phyloP scores from a whole-genome alignment of 2,888 invertebrate species.

The Hetaerina titia region DNA sequence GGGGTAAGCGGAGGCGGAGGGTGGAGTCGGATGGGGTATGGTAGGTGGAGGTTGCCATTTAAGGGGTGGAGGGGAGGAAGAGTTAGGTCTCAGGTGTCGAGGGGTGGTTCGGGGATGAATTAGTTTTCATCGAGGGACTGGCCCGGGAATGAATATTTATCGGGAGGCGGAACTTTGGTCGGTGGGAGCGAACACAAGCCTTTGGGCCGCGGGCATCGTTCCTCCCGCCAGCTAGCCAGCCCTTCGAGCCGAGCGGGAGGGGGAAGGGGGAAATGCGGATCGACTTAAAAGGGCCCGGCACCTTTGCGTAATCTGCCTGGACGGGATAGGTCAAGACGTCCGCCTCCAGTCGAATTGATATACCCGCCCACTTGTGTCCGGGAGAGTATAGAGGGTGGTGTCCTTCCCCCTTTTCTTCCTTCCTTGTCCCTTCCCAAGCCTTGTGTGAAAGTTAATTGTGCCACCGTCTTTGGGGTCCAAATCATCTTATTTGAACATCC shows the following conservation, averaged over 20 bases:
- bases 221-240: too few relatives aligned
- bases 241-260: background rate
- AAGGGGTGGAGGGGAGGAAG: background rate
- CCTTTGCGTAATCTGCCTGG: conserved; percentile 32
- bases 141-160: conserved; percentile 57
- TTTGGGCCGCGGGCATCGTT: background rate
- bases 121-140: conserved; percentile 54
- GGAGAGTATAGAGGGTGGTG: background rate
- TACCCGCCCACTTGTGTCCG: background rate
- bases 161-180: background rate
- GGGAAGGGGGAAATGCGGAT: background rate
- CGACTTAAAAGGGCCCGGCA: background rate
- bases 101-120: conserved; percentile 12
- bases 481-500: conserved; percentile 1
- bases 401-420: background rate
- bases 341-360: background rate
- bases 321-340: conserved; percentile 36
- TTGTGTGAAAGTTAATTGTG: background rate
- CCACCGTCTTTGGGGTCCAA: background rate
- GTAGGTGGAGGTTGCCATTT: background rate
- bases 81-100: background rate
- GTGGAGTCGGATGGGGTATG: background rate
- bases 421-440: background rate
- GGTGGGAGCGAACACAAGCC: background rate
- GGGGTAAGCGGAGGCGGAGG: too few relatives aligned